phyloP scores from a whole-genome alignment of 2,888 invertebrate genomes.

The Corbicula japonica region DNA sequence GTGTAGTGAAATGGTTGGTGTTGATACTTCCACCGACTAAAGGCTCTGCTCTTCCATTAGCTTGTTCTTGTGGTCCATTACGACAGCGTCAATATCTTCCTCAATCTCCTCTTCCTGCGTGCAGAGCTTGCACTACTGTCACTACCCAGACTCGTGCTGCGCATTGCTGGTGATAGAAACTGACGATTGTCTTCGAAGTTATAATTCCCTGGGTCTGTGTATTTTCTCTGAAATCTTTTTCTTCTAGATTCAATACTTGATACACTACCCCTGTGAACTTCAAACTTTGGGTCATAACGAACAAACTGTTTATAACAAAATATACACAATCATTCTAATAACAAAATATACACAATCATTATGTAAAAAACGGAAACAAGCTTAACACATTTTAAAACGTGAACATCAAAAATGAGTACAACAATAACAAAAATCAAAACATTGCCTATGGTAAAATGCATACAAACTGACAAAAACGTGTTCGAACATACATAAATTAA shows the following conservation, averaged over 20 bases:
- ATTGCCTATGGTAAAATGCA: too few species aligned
- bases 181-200: conserved; percentile 73
- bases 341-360: too few species aligned
- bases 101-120: conserved; percentile 78
- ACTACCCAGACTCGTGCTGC: conserved; percentile 84
- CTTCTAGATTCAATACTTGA: conserved; percentile 68
- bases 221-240: conserved; percentile 83
- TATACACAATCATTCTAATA: too few species aligned
- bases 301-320: conserved; percentile 88
- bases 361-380: too few species aligned
- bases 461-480: too few species aligned
- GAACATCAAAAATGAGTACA: too few species aligned
- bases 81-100: conserved; percentile 65
- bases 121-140: conserved; percentile 84
- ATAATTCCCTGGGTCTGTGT: conserved; percentile 76
- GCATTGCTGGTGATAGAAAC: conserved; percentile 79
- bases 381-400: too few species aligned
- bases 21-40: conserved; percentile 30
- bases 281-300: conserved; percentile 85
- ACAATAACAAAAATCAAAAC: too few species aligned
- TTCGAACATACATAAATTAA: too few species aligned
- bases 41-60: conserved; percentile 42
- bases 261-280: conserved; percentile 67
- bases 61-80: conserved; percentile 56
- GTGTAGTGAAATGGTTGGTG: conserved; percentile 75